Percentiles rank a stretch among this genome's conserved stretches.
These are phyloP conservation scores for Nomada lathburiana DNA, from an alignment of 2,888 invertebrate species.

Conservation along the genomic window DNA sequence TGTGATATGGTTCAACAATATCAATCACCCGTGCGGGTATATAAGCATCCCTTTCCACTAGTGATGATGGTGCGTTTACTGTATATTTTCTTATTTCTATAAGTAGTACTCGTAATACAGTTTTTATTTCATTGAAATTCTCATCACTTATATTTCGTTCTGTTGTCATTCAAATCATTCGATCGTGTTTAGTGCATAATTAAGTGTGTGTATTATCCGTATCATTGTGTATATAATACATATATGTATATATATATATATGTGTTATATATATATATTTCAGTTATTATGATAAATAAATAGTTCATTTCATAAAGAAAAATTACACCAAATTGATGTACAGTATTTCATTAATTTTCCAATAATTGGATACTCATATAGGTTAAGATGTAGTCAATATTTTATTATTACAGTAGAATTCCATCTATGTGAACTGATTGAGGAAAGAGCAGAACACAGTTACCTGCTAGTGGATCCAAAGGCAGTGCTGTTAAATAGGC, in stretches of 20 bases:
- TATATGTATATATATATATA: neutral
- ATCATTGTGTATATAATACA: neutral
- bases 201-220: neutral
- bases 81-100: slow-evolving; percentile 48
- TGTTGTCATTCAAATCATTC: neutral
- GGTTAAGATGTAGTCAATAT: neutral
- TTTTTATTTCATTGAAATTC: neutral
- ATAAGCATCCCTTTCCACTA: slow-evolving; percentile 97
- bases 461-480: no score
- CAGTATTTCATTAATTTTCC: neutral
- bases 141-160: neutral
- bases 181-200: slow-evolving; percentile 3
- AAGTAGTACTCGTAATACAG: slow-evolving; percentile 53
- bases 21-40: slow-evolving; percentile 96
- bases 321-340: neutral
- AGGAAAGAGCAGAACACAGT: no score
- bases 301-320: neutral
- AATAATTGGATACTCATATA: neutral
- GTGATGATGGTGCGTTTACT: slow-evolving; percentile 95
- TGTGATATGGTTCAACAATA: slow-evolving; percentile 96
- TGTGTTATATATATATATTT: neutral
- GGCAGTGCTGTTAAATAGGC: no score
- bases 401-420: no score
- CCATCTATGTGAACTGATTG: no score
- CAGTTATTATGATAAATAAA: neutral